These are phyloP conservation scores for Neotoma lepida DNA, from an alignment of 2,113 vertebrate genomes.

Conservation along the genomic window DNA sequence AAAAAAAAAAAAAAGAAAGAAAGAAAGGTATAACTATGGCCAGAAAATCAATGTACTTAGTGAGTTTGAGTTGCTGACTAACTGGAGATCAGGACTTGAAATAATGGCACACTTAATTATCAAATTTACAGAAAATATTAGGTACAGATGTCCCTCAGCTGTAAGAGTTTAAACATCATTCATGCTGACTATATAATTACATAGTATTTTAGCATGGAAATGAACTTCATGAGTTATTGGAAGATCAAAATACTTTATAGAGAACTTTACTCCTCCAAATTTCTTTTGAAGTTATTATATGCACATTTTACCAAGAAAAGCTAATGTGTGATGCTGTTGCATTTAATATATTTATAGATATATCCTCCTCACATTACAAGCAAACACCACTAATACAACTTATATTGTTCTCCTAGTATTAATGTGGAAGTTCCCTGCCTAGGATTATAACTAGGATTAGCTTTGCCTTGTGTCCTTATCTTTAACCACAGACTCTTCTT, in stretches of 20 bases:
- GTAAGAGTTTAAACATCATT: slow-evolving; percentile 1
- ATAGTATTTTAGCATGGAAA: background rate
- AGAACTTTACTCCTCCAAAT: background rate
- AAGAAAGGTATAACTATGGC: background rate
- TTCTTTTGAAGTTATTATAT: background rate
- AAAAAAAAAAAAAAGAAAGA: too few species aligned
- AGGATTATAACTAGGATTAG: slow-evolving; percentile 50
- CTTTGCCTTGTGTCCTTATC: slow-evolving; percentile 39
- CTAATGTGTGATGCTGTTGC: background rate
- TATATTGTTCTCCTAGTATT: background rate
- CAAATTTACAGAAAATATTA: background rate
- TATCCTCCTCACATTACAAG: background rate
- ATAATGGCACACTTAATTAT: background rate
- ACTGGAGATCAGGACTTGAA: background rate
- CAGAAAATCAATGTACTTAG: background rate
- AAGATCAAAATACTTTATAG: background rate
- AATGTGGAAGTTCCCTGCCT: background rate
- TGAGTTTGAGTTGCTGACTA: background rate
- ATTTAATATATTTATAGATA: background rate
- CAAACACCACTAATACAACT: background rate
- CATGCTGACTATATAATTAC: background rate
- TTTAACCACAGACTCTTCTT: slow-evolving; percentile 47
- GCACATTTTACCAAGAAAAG: background rate
- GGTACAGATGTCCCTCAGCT: background rate
- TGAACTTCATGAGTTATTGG: background rate